Evolutionary conservation across 1,140 invertebrate genomes (phyloP).

Genomic region (Sminthurides bifidus): DNA sequence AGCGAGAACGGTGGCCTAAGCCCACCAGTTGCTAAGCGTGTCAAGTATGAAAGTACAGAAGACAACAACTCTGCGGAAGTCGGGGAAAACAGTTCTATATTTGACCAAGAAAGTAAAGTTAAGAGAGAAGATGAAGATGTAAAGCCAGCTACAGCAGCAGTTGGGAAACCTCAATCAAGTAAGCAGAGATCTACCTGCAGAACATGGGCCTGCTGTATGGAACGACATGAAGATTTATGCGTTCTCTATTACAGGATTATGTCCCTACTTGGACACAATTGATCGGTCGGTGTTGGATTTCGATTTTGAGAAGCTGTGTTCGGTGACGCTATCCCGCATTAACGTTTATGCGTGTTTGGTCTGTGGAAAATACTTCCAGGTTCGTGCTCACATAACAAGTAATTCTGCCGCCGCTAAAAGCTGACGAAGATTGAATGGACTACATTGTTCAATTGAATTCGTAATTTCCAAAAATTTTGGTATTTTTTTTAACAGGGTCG

Average conservation of each 20-base stretch:
- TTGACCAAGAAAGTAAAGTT: not conserved
- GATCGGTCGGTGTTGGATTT: conserved; percentile 96
- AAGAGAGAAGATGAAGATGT: not conserved
- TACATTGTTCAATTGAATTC: not conserved
- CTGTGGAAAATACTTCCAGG: conserved; percentile 98
- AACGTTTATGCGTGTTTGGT: conserved; percentile 99
- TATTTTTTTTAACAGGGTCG: conserved; percentile 53
- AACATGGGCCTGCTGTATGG: not conserved
- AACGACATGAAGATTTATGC: not conserved
- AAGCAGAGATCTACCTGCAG: not conserved
- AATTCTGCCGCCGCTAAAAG: no score
- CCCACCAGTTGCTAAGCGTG: not conserved
- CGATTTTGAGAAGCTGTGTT: conserved; percentile 99
- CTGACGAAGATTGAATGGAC: not conserved
- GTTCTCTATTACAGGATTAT: conserved; percentile 39
- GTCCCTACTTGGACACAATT: conserved; percentile 94
- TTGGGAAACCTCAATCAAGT: not conserved
- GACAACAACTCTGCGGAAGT: not conserved
- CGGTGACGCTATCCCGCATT: conserved; percentile 91
- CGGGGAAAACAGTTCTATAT: not conserved
- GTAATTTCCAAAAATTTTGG: not conserved
- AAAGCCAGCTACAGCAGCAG: not conserved
- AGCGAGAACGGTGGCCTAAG: not conserved
- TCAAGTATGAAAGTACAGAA: not conserved
- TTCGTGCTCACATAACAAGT: conserved; percentile 39